These are phyloP conservation scores for Aspidiotus rigidus DNA, from an alignment of 2,888 invertebrate species.

Conservation along the genomic window DNA sequence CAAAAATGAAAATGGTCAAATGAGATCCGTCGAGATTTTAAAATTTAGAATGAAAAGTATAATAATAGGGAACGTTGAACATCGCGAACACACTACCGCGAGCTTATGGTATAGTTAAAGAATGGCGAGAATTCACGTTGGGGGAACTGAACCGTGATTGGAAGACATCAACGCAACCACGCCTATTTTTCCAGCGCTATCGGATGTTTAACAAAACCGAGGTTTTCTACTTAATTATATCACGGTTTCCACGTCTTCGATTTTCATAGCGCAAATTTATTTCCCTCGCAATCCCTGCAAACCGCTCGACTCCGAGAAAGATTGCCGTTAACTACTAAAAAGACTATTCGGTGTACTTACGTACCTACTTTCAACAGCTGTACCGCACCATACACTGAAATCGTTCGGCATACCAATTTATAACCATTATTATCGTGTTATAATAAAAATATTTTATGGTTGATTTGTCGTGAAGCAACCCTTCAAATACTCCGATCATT, in stretches of 20 bases:
- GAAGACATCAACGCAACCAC: slow-evolving; percentile 26
- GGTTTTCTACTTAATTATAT: slow-evolving; percentile 30
- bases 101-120: background rate
- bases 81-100: too few relatives aligned
- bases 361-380: too few relatives aligned
- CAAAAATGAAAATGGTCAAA: background rate
- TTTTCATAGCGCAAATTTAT: slow-evolving; percentile 23
- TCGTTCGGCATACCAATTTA: too few relatives aligned
- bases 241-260: slow-evolving; percentile 26
- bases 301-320: too few relatives aligned
- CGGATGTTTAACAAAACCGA: slow-evolving; percentile 28
- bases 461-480: too few relatives aligned
- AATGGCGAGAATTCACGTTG: slow-evolving; percentile 28
- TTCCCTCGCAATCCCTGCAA: slow-evolving; percentile 6
- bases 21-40: background rate
- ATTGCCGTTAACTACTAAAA: too few relatives aligned
- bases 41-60: background rate
- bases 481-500: too few relatives aligned
- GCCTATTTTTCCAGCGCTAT: slow-evolving; percentile 26
- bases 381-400: too few relatives aligned
- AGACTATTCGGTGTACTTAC: too few relatives aligned
- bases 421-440: too few relatives aligned
- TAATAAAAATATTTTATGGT: too few relatives aligned
- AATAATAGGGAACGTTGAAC: too few relatives aligned
- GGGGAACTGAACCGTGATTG: slow-evolving; percentile 29